These are phyloP conservation scores for Bos indicus DNA, from an alignment of 2,113 vertebrate species.

Conservation along the genomic window DNA sequence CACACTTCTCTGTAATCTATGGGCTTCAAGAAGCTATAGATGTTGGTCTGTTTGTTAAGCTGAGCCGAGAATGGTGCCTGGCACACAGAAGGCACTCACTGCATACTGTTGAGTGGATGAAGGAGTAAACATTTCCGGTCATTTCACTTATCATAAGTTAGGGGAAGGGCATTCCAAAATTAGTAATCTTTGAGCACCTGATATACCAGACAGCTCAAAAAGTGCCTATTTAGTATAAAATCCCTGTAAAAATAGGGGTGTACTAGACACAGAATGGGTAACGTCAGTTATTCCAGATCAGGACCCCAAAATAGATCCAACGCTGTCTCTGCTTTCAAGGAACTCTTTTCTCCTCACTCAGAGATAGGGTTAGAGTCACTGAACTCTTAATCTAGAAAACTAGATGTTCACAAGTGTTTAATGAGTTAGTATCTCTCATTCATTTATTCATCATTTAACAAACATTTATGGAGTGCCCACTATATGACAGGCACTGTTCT, in stretches of 20 bases:
- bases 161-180: background rate
- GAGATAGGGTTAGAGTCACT: background rate
- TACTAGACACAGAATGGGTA: background rate
- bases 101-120: background rate
- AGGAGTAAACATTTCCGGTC: background rate
- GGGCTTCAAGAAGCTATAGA: background rate
- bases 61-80: background rate
- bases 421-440: background rate
- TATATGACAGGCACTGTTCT: background rate
- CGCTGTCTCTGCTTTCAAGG: background rate
- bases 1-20: background rate
- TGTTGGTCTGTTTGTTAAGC: background rate
- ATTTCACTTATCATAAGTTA: background rate
- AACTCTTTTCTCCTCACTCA: background rate
- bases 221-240: background rate
- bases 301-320: background rate
- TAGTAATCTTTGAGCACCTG: background rate
- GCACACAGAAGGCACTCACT: background rate
- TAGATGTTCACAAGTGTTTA: background rate
- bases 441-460: background rate
- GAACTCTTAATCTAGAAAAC: background rate
- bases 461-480: background rate
- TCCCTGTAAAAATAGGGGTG: background rate
- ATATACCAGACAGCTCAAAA: background rate
- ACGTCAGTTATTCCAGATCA: background rate